Conservation (phyloP, 2,888 invertebrate genomes). For the Xanthostigma xanthostigma region DNA sequence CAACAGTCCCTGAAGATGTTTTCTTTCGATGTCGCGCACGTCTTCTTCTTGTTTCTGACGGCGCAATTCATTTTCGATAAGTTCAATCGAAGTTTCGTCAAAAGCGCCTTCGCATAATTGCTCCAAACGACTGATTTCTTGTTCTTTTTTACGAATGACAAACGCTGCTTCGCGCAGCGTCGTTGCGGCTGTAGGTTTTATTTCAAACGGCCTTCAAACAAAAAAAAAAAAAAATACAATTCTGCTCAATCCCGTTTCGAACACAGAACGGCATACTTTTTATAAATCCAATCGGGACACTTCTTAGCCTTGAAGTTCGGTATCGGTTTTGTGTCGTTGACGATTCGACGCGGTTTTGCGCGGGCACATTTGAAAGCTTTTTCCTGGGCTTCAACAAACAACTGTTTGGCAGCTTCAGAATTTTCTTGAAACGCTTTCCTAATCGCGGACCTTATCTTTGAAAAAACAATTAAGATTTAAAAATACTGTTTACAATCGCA, state of each 20-base stretch:
- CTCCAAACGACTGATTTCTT: slow-evolving; percentile 36
- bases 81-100: slow-evolving; percentile 28
- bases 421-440: slow-evolving; percentile 15
- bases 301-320: slow-evolving; percentile 7
- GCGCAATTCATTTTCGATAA: slow-evolving; percentile 31
- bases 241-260: no score
- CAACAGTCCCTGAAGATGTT: slow-evolving; percentile 40
- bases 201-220: slow-evolving; percentile 6
- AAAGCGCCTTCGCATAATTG: slow-evolving; percentile 32
- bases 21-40: slow-evolving; percentile 37
- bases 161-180: slow-evolving; percentile 36
- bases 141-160: slow-evolving; percentile 30
- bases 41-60: slow-evolving; percentile 33
- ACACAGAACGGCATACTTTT: slow-evolving; percentile 12
- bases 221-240: no score
- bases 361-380: slow-evolving; percentile 16
- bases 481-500: not conserved
- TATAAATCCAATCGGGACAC: slow-evolving; percentile 8
- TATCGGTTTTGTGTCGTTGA: slow-evolving; percentile 4
- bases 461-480: not conserved
- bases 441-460: slow-evolving; percentile 12
- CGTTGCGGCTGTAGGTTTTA: slow-evolving; percentile 34
- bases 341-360: slow-evolving; percentile 7
- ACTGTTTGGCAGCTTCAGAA: slow-evolving; percentile 14
- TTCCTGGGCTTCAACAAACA: slow-evolving; percentile 17